phyloP scores from a whole-genome alignment of 1,140 invertebrate genomes.

The Hyles vespertilio region DNA sequence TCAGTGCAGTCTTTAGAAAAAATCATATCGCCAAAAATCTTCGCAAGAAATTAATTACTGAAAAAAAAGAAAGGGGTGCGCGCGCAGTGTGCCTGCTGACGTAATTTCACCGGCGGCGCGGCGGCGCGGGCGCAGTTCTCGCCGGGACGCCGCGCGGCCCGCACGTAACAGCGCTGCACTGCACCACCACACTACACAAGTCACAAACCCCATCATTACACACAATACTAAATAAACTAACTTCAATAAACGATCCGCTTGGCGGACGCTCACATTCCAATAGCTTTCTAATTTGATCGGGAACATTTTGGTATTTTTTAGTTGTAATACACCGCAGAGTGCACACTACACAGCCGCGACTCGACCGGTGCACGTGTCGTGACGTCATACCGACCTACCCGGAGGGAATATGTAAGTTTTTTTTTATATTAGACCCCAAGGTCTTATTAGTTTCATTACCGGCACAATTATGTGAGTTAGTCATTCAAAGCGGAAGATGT shows the following conservation, averaged over 20 bases:
- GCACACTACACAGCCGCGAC: conserved; percentile 12
- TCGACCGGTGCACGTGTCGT: conserved; percentile 41
- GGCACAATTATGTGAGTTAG: too few species aligned
- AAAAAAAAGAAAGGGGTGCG: conserved; percentile 69
- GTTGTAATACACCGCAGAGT: too few species aligned
- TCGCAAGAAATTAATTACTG: conserved; percentile 65
- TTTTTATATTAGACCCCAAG: conserved; percentile 12
- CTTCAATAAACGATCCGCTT: too few species aligned
- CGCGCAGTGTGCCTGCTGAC: conserved; percentile 47
- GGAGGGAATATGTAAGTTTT: conserved; percentile 49
- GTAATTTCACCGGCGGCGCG: conserved; percentile 50
- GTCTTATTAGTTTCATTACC: conserved; percentile 13
- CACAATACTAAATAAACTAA: conserved; percentile 1
- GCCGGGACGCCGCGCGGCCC: conserved; percentile 47
- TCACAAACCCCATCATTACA: conserved; percentile 5
- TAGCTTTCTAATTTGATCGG: not conserved
- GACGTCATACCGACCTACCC: conserved; percentile 37
- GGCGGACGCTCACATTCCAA: too few species aligned
- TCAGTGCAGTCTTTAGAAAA: conserved; percentile 28
- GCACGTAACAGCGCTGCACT: conserved; percentile 29
- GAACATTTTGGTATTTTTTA: too few species aligned
- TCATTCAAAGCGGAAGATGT: too few species aligned
- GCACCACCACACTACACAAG: conserved; percentile 23
- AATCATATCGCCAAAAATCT: conserved; percentile 52
- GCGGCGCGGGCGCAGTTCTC: conserved; percentile 54